Conservation (phyloP, 2,113 vertebrate genomes). For the Protomyctophum bolini region DNA sequence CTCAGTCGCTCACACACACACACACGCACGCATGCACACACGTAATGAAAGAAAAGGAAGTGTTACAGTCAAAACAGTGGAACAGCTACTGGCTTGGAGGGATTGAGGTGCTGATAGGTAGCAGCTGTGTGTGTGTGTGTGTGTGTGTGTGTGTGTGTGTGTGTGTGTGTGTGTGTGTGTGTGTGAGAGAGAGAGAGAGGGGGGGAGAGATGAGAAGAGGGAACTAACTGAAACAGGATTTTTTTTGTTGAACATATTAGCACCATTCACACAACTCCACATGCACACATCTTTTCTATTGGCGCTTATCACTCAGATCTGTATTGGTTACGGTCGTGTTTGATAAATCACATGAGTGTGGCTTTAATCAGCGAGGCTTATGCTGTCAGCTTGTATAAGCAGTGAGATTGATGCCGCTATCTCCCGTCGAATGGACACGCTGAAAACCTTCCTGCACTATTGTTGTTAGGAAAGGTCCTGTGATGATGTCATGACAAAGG, state of each 20-base stretch:
- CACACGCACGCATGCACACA: constrained; percentile 46
- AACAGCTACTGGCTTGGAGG: constrained; percentile 72
- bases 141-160: constrained; percentile 40
- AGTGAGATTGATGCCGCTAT: constrained; percentile 69
- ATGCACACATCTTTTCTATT: constrained; percentile 65
- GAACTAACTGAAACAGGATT: constrained; percentile 68
- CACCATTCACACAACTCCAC: constrained; percentile 68
- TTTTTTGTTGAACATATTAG: constrained; percentile 75
- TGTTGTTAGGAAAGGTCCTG: constrained; percentile 64
- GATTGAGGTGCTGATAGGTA: constrained; percentile 75
- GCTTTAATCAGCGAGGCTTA: constrained; percentile 59
- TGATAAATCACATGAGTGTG: constrained; percentile 71
- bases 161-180: constrained; percentile 21
- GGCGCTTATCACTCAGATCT: constrained; percentile 68
- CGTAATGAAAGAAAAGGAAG: constrained; percentile 77
- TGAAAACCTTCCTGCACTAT: constrained; percentile 49
- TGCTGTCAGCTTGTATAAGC: constrained; percentile 56
- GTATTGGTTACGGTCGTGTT: constrained; percentile 69
- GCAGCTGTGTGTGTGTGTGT: constrained; percentile 61
- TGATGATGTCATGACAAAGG: constrained; percentile 72
- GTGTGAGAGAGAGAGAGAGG: constrained; percentile 6
- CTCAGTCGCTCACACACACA: constrained; percentile 15
- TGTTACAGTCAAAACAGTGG: constrained; percentile 77
- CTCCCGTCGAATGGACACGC: constrained; percentile 55
- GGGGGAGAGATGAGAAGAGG: neutral